Conservation (phyloP, 2,888 invertebrate species). For the Ormia ochracea region DNA sequence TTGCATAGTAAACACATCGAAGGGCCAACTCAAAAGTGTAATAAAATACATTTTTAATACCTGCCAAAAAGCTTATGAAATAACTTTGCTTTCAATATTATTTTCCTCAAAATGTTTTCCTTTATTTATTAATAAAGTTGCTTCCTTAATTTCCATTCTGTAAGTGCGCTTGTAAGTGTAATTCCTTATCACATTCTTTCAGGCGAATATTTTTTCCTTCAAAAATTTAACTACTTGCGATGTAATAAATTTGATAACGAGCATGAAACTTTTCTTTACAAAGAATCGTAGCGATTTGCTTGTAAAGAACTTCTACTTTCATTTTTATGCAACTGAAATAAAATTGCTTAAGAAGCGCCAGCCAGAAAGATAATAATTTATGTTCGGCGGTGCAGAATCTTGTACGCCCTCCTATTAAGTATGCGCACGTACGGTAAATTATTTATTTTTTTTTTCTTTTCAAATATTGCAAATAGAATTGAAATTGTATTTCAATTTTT, state of each 20-base stretch:
- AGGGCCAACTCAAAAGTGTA: too few relatives aligned
- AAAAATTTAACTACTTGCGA: constrained; percentile 14
- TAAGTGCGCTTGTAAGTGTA: not conserved
- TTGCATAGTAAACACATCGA: too few relatives aligned
- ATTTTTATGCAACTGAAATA: too few relatives aligned
- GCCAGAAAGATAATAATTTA: not conserved
- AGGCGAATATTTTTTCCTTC: constrained; percentile 31
- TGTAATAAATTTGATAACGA: constrained; percentile 45
- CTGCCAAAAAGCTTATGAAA: too few relatives aligned
- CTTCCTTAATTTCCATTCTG: not conserved
- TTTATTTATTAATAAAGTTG: not conserved
- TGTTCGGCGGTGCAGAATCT: not conserved
- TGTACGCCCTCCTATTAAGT: not conserved
- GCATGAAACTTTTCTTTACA: constrained; percentile 15
- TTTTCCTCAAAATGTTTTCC: not conserved
- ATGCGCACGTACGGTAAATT: not conserved
- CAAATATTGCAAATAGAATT: too few relatives aligned
- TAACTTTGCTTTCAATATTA: too few relatives aligned
- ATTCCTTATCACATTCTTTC: constrained; percentile 10
- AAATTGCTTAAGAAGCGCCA: not conserved
- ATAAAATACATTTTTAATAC: too few relatives aligned
- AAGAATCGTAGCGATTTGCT: constrained; percentile 4
- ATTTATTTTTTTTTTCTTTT: too few relatives aligned
- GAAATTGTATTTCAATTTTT: too few relatives aligned
- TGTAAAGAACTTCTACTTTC: not conserved